Base-by-base conservation (phyloP, 2,888 invertebrate genomes). In the Drosophila fulvimacula region DNA sequence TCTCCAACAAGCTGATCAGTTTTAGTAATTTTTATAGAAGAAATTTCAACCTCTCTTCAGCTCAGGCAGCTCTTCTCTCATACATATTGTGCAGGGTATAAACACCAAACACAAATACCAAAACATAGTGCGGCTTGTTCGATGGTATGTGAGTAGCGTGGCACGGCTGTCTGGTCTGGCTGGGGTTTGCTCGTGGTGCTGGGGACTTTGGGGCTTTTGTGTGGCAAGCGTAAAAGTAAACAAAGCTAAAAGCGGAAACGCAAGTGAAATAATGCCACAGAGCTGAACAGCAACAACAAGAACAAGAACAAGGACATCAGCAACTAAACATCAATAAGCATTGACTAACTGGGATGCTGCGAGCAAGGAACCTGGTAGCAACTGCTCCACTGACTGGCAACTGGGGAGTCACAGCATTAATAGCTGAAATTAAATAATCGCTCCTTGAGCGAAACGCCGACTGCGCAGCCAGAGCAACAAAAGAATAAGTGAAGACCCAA, bases 201-300 rank as follows among this genome's bases (percentile, higher is more conserved):
- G 73, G 89, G 89, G 79, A 68, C 86, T 88, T 88, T 77, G 87
- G 84, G 84, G 87, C 87, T 84, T 82, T 88, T 82, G 85, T 82
- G 82, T 71, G 88, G 85, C 76, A 81, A 83, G 83, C 89, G 89
- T 79, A 83, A 83, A 87, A 84, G 88, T 83, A 83, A 83, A 83
- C 89, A 83, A 84, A 73, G 89, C 89, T 79, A 89, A 83, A 87
- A 89, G 83, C 85, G 89, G 83, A 83, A 83, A 87, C 89, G 88
- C 83, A 87, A 83, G 82, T 83, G 78, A 81, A 81, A 82, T 82
- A 81, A 81, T 81, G 79, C 72, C 77, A 59, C 78, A 76, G 76
- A 75, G 76, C 79, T 69, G 75, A 56, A 52, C 41, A 60, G 42
- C 61, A 75, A 61, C 46, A 65, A 53, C 66, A 67, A 44, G 27